Percentiles rank a stretch among this genome's conserved stretches.
These are phyloP conservation scores for Chiloscyllium plagiosum DNA, from an alignment of 2,113 vertebrate genomes.

Conservation along the genomic window DNA sequence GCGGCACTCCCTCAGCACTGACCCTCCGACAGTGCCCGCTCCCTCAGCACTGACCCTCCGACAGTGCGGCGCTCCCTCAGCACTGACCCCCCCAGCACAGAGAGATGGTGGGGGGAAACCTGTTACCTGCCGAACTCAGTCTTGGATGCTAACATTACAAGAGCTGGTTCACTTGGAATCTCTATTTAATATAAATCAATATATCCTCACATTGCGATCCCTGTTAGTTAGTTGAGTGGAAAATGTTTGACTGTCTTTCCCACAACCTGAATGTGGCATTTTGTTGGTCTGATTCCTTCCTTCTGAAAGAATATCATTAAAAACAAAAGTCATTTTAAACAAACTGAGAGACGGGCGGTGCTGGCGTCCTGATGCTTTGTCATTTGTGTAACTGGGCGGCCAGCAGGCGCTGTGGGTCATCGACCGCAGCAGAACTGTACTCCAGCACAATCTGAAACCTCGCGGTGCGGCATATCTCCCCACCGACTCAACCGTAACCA, in stretches of 20 bases:
- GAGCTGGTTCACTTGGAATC: not conserved
- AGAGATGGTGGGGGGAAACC: constrained; percentile 25
- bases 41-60: too few species aligned
- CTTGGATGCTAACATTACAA: not conserved
- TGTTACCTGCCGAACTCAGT: not conserved
- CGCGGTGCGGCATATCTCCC: too few species aligned
- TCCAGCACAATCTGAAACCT: too few species aligned
- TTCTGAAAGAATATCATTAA: not conserved
- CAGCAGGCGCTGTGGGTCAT: too few species aligned
- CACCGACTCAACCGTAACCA: too few species aligned
- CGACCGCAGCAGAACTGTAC: too few species aligned
- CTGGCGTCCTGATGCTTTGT: too few species aligned
- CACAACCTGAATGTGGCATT: not conserved
- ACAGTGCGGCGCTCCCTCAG: too few species aligned
- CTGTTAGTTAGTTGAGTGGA: not conserved
- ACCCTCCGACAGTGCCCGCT: too few species aligned
- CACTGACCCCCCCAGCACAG: constrained; percentile 28
- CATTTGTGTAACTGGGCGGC: too few species aligned
- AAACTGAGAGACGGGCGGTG: too few species aligned
- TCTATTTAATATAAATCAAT: not conserved
- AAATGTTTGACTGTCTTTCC: not conserved
- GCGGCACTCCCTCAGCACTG: too few species aligned
- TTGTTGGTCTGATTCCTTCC: not conserved
- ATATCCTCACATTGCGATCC: not conserved
- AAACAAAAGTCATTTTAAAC: not conserved